A percentile compares a stretch with the other conserved stretches of the same genome.
These are phyloP conservation scores for Trochalopteron elliotii DNA, from an alignment of 2,113 vertebrate genomes.

Conservation along the genomic window DNA sequence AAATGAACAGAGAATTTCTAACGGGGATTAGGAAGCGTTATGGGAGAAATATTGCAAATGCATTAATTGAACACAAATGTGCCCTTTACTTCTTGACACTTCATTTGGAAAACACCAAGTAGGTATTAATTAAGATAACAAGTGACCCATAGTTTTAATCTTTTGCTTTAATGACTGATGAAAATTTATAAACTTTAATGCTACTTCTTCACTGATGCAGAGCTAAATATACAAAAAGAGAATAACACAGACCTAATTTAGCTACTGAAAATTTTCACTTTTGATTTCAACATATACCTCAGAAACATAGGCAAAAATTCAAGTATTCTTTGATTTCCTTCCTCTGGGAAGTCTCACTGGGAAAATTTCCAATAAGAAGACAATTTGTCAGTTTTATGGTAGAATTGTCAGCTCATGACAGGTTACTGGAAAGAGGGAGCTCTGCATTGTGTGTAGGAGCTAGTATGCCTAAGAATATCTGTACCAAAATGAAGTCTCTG, in stretches of 20 bases:
- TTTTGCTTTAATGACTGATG: slow-evolving; percentile 51
- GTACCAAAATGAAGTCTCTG: not conserved
- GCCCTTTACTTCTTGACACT: slow-evolving; percentile 55
- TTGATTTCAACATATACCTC: not conserved
- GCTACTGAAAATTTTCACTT: not conserved
- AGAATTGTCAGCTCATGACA: not conserved
- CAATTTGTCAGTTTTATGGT: not conserved
- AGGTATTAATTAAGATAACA: slow-evolving; percentile 62
- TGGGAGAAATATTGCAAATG: slow-evolving; percentile 1
- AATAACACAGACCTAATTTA: not conserved
- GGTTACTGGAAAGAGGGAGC: not conserved
- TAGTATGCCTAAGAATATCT: not conserved
- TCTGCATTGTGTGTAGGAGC: not conserved
- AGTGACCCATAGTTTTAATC: slow-evolving; percentile 55
- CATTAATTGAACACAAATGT: slow-evolving; percentile 47
- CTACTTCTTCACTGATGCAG: not conserved
- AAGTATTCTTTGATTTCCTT: not conserved
- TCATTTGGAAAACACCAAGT: slow-evolving; percentile 55
- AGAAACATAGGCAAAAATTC: not conserved
- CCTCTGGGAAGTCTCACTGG: not conserved
- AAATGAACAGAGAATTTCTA: slow-evolving; percentile 19
- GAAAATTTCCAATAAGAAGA: not conserved
- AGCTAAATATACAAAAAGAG: not conserved
- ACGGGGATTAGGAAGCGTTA: not conserved
- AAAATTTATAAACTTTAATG: slow-evolving; percentile 41